phyloP scores from a whole-genome alignment of 2,797 vertebrate species.

The Chelon labrosus region DNA sequence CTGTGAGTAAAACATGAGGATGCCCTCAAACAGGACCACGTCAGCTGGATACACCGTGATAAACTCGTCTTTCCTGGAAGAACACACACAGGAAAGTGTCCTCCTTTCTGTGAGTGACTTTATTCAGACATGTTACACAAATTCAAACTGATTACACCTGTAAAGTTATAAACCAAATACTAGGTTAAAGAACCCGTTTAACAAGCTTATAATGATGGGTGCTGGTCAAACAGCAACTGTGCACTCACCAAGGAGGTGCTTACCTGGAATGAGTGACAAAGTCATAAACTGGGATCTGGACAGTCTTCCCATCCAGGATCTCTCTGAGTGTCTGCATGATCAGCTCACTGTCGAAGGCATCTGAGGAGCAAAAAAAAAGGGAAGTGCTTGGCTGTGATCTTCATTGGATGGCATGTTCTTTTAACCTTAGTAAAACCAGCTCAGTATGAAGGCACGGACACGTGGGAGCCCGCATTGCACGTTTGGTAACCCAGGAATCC shows the following conservation, averaged over 20 bases:
- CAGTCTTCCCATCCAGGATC: constrained; percentile 92
- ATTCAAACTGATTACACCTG: background rate
- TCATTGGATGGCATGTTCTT: background rate
- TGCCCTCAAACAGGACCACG: constrained; percentile 97
- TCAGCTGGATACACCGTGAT: constrained; percentile 95
- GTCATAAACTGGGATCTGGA: constrained; percentile 97
- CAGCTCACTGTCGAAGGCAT: constrained; percentile 98
- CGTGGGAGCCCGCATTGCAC: constrained; percentile 25
- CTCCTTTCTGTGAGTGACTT: constrained; percentile 2
- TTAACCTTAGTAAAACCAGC: background rate
- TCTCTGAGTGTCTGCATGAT: constrained; percentile 92
- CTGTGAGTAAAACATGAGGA: constrained; percentile 97
- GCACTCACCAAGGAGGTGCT: constrained; percentile 38
- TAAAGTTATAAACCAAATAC: background rate
- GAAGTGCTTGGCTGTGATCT: constrained; percentile 1
- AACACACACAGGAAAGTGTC: constrained; percentile 27
- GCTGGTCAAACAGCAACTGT: rapidly evolving
- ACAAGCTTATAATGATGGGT: background rate
- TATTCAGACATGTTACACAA: background rate
- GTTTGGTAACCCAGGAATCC: constrained; percentile 58
- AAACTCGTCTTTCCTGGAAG: constrained; percentile 93
- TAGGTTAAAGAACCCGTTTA: background rate
- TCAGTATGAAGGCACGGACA: constrained; percentile 13
- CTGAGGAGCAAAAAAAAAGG: constrained; percentile 74
- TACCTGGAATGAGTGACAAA: constrained; percentile 98